Conservation (phyloP, 1,140 invertebrate species). For the Pomacea maculata region DNA sequence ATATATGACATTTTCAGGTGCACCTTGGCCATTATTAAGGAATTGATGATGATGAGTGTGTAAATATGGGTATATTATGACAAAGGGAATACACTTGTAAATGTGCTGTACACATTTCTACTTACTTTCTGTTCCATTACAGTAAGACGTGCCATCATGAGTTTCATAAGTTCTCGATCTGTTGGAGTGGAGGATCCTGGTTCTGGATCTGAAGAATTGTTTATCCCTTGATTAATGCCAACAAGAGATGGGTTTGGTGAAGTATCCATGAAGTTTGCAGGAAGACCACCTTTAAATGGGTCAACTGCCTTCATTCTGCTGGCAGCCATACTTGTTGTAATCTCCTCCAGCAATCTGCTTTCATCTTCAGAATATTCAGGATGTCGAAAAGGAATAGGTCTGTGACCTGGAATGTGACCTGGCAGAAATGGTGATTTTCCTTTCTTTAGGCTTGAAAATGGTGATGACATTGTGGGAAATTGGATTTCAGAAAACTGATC, state of each 20-base stretch:
- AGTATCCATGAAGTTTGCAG: slow-evolving; percentile 8
- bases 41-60: no score
- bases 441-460: slow-evolving; percentile 27
- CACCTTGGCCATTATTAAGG: no score
- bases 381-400: slow-evolving; percentile 50
- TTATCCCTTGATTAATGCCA: background rate
- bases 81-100: no score
- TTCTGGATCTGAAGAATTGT: background rate
- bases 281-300: slow-evolving; percentile 43
- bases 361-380: slow-evolving; percentile 56
- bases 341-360: slow-evolving; percentile 52
- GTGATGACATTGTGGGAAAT: slow-evolving; percentile 18
- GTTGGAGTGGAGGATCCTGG: slow-evolving; percentile 17
- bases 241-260: slow-evolving; percentile 15
- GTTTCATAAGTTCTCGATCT: slow-evolving; percentile 57
- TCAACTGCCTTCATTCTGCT: slow-evolving; percentile 38
- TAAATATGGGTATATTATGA: no score
- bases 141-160: slow-evolving; percentile 57
- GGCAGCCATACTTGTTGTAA: slow-evolving; percentile 54
- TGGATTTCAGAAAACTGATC: no score
- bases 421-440: slow-evolving; percentile 29
- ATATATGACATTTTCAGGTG: no score
- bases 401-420: slow-evolving; percentile 42
- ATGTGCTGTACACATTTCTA: no score
- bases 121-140: slow-evolving; percentile 49